Evolutionary conservation across 2,888 invertebrate genomes (phyloP).

Genomic region (Nymphalis polychloros): DNA sequence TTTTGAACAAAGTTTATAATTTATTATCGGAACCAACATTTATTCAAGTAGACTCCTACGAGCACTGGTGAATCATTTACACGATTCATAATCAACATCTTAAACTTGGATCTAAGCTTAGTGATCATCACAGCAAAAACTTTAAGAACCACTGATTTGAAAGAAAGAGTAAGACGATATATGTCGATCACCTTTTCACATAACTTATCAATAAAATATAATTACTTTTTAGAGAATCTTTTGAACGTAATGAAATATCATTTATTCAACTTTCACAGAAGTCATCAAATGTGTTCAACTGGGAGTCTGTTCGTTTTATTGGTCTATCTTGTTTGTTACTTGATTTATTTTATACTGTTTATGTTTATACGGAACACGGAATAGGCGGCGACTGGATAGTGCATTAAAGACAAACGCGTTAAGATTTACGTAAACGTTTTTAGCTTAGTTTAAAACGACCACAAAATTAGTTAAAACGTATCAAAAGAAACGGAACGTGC

Average conservation of each 20-base stretch:
- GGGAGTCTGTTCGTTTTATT: constrained; percentile 47
- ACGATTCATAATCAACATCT: too few relatives aligned
- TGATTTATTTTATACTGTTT: constrained; percentile 53
- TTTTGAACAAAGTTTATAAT: too few relatives aligned
- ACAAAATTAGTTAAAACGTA: neutral
- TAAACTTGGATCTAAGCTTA: too few relatives aligned
- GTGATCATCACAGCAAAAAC: too few relatives aligned
- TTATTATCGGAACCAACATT: too few relatives aligned
- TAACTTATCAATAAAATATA: too few relatives aligned
- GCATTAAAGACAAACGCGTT: constrained; percentile 18
- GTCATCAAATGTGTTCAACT: constrained; percentile 2
- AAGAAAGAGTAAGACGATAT: too few relatives aligned
- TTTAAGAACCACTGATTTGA: too few relatives aligned
- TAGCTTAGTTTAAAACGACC: neutral
- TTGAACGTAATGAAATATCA: neutral
- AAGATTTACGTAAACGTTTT: constrained; percentile 21
- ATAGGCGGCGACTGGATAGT: constrained; percentile 33
- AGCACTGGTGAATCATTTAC: too few relatives aligned
- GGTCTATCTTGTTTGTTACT: constrained; percentile 50
- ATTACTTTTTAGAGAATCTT: neutral
- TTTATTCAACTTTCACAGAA: constrained; percentile 4
- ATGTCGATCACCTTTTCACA: too few relatives aligned
- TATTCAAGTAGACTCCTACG: too few relatives aligned
- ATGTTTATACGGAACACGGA: constrained; percentile 40
- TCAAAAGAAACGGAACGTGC: too few relatives aligned